Conservation (phyloP, 2,888 invertebrate species). For the Pandemis cinnamomeana region DNA sequence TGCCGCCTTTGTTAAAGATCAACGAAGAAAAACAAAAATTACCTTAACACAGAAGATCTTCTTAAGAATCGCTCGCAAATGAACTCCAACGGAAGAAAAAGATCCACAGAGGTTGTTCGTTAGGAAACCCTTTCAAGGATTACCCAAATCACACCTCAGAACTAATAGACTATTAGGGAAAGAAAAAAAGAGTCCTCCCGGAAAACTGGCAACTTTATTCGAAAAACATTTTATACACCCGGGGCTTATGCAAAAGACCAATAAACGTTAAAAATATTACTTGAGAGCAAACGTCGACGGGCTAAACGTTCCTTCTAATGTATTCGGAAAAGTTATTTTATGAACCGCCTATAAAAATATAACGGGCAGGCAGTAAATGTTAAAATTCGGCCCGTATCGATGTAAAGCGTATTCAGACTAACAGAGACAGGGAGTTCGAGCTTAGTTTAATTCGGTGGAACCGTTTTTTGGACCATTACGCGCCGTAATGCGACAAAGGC, state of each 20-base stretch:
- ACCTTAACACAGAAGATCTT: slow-evolving; percentile 11
- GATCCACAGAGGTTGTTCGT: slow-evolving; percentile 31
- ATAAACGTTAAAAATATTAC: slow-evolving; percentile 78
- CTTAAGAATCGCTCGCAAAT: slow-evolving; percentile 31
- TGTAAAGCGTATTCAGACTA: slow-evolving; percentile 64
- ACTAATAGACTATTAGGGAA: slow-evolving; percentile 38
- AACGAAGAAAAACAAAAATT: slow-evolving; percentile 16
- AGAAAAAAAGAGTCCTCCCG: slow-evolving; percentile 43
- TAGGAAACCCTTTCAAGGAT: slow-evolving; percentile 40
- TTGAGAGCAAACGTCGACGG: slow-evolving; percentile 63
- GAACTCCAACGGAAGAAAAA: slow-evolving; percentile 33
- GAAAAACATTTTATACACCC: slow-evolving; percentile 63
- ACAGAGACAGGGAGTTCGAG: slow-evolving; percentile 54
- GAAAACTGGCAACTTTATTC: slow-evolving; percentile 56
- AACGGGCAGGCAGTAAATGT: slow-evolving; percentile 72
- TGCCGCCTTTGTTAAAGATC: background rate
- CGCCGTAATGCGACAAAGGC: slow-evolving; percentile 53
- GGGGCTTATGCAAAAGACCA: slow-evolving; percentile 73
- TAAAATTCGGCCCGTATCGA: slow-evolving; percentile 73
- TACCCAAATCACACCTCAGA: slow-evolving; percentile 42
- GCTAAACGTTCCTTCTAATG: slow-evolving; percentile 70
- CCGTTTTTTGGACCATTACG: slow-evolving; percentile 46
- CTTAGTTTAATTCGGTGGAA: slow-evolving; percentile 59
- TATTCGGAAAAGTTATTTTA: slow-evolving; percentile 79
- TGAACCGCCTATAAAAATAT: slow-evolving; percentile 80